A percentile compares a stretch with the other conserved stretches of the same genome.
Conservation (phyloP, 2,113 vertebrate genomes). For the Crypturellus undulatus region DNA sequence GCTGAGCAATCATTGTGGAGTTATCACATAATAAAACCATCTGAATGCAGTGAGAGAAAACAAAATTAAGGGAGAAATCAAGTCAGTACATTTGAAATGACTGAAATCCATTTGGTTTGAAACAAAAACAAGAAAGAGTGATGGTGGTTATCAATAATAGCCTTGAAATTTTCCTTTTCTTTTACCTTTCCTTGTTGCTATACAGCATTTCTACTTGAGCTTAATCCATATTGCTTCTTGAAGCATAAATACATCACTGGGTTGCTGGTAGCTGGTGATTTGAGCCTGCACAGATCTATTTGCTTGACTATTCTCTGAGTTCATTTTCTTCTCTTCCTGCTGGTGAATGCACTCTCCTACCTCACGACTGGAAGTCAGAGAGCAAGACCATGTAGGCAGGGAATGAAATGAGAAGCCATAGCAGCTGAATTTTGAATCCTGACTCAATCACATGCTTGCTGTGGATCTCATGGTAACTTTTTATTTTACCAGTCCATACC, state of each 20-base stretch:
- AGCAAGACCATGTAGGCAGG: not conserved
- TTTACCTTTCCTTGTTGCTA: not conserved
- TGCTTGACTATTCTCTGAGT: not conserved
- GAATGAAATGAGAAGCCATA: not conserved
- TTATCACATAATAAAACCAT: slow-evolving; percentile 15
- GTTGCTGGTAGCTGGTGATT: not conserved
- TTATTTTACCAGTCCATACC: not conserved
- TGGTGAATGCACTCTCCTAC: not conserved
- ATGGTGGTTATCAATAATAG: not conserved
- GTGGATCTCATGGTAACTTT: not conserved
- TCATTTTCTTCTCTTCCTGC: not conserved
- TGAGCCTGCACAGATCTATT: not conserved
- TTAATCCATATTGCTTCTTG: not conserved
- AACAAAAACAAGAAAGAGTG: not conserved
- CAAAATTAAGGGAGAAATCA: not conserved
- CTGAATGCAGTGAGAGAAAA: not conserved
- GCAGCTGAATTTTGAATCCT: not conserved
- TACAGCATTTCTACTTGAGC: not conserved
- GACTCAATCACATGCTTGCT: not conserved
- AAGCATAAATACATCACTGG: not conserved
- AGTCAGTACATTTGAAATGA: not conserved
- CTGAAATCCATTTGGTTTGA: not conserved
- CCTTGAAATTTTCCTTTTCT: not conserved
- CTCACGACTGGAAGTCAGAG: not conserved
- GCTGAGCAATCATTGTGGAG: not conserved